phyloP scores from a whole-genome alignment of 2,113 vertebrate genomes.

The Petrocephalus zakoni region DNA sequence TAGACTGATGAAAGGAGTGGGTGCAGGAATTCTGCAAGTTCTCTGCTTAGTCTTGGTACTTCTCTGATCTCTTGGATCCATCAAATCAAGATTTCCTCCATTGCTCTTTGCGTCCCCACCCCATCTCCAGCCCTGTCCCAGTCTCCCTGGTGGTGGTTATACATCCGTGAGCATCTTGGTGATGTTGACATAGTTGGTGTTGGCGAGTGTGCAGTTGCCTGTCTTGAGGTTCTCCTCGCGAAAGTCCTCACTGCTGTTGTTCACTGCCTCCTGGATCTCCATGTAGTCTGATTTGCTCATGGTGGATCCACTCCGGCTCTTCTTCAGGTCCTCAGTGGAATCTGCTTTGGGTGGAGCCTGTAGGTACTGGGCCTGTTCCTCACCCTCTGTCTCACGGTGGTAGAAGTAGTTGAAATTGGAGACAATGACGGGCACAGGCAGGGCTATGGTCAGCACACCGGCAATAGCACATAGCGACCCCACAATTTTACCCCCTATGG shows the following conservation, averaged over 20 bases:
- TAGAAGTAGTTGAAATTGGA: slow-evolving; percentile 99
- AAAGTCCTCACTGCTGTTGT: slow-evolving; percentile 92
- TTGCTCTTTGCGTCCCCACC: background rate
- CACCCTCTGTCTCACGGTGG: slow-evolving; percentile 96
- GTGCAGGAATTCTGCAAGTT: slow-evolving; percentile 32
- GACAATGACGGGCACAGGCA: slow-evolving; percentile 96
- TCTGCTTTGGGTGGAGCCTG: slow-evolving; percentile 87
- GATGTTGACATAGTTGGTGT: slow-evolving; percentile 99
- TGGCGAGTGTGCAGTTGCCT: slow-evolving; percentile 94
- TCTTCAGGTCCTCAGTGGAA: slow-evolving; percentile 91
- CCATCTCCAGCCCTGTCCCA: slow-evolving; percentile 18
- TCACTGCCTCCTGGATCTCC: slow-evolving; percentile 95
- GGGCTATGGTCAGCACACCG: slow-evolving; percentile 93
- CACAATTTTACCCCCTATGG: slow-evolving; percentile 96
- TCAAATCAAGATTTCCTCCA: slow-evolving; percentile 46
- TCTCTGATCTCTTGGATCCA: slow-evolving; percentile 42
- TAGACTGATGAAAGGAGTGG: slow-evolving; percentile 25
- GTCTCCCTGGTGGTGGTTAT: slow-evolving; percentile 52
- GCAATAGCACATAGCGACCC: slow-evolving; percentile 96
- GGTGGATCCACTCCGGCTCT: slow-evolving; percentile 93
- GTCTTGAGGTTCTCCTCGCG: slow-evolving; percentile 95
- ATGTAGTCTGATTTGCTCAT: slow-evolving; percentile 98
- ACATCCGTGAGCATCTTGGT: slow-evolving; percentile 99
- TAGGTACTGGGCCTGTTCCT: slow-evolving; percentile 94
- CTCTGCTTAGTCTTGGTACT: slow-evolving; percentile 27